Base-by-base conservation (phyloP, 2,113 vertebrate genomes). In the Solenodon paradoxus region DNA sequence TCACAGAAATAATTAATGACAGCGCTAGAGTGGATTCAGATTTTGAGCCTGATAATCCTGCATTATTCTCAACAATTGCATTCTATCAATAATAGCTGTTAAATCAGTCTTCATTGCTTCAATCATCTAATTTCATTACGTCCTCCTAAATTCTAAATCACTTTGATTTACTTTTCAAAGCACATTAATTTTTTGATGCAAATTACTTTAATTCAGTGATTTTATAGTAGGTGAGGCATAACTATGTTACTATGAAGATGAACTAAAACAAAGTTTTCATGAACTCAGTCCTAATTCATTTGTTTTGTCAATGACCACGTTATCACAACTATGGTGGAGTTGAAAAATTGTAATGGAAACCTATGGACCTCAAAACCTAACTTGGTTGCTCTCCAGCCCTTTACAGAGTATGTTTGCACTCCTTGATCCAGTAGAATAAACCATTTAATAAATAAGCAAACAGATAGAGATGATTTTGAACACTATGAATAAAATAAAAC, bases 121-220 rank as follows among this genome's bases (percentile, higher is more conserved):
- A 78, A 53, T 82, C 47, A 85, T 81, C 59, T 55, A 72, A 24
- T 95, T 88, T 81, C 53, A 93, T 87, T 93, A 93, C 69, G 89
- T 61, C 32, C 28, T 57, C 83, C 45, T 93, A 96, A 89, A 4
- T 68, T 10, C 66, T 83, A 86, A 93, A 71, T 96, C 40, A 35
- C 63, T 45, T 51, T 79, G 79, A 51, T 64, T 96, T 95, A 89
- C 3, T 79, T 86, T 85, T 89, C 22, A 47, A 69, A 45, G 7
- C 47, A 75, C 86, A 82, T 86, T 82, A 91, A 84, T 79, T 64
- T 86, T 83, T 92, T 78, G 4, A 72, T 88, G 20, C 22, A 74
- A 74, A 92, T 59, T 61, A 30, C 79, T 85, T 59, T 92, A 45
- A 89, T 47, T 92, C 17, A n/a, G 47, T 78, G 20, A 26, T 51